Base-by-base conservation (phyloP, 2,888 invertebrate genomes). In the Auanema sp. region DNA sequence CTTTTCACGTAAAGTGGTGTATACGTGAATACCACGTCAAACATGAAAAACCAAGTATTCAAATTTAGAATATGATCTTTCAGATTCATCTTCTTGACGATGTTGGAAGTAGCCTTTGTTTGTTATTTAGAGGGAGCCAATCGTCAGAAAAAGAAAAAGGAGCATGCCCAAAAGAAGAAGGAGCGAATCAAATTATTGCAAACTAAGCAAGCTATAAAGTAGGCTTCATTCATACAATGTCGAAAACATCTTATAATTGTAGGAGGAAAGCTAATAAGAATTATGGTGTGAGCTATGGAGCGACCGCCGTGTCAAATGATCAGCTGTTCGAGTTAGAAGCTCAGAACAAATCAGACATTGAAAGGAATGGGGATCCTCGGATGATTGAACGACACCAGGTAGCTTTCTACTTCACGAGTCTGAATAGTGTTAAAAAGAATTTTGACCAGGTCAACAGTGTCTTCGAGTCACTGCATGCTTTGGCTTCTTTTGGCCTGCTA, bases 81-180 rank as follows among this genome's bases (percentile, higher is more conserved):
- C 57, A 76, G 76, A 23, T 79, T 78, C 64, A 79, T 80, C 21
- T 80, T 76, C 58, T 55, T 78, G 10, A 77, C 80, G n/a, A 78
- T 80, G 79, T 66, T 80, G 10, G 80, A 80, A 65, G 79, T 80
- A 12, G 80, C 80, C 12, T 67, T 80, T 16, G 76, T 80, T 53
- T 80, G 80, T 52, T 79, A 77, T 58, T 59, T 77, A 52, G 77
- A 77, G 1, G 67, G 70, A 60, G 69, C 68, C 53, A 72, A 66
- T 50, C 72, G 67, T 47, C 55, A 68, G 62, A 64, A 64, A 54
- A 58, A 63, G 51, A 76, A 72, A 54, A 60, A 62, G 55, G 60
- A 66, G 47, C 66, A 66, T 51, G 66, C 66, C 3, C 66, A 60
- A 49, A 68, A 69, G 56, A 78, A 75, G 63, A 65, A 63, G 53